A percentile compares a stretch with the other conserved stretches of the same genome.
These are phyloP conservation scores for Liodrosophila aerea DNA, from an alignment of 2,888 invertebrate species.

Conservation along the genomic window DNA sequence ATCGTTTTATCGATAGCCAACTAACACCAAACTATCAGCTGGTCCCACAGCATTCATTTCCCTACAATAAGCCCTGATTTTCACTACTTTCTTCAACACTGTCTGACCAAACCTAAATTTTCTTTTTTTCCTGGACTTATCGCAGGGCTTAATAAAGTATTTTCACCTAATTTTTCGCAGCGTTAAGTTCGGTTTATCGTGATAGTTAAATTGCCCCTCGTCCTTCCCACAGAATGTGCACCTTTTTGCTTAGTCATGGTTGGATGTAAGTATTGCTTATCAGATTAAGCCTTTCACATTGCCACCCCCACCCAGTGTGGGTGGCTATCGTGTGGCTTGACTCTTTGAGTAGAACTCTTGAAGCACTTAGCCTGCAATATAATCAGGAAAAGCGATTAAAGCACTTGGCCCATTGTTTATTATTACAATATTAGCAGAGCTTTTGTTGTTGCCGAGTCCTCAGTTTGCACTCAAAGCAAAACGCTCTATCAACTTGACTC, in stretches of 20 bases:
- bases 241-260: slow-evolving; percentile 55
- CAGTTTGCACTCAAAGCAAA: slow-evolving; percentile 36
- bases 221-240: slow-evolving; percentile 24
- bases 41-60: no score
- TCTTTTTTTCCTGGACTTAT: background rate
- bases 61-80: no score
- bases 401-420: slow-evolving; percentile 77
- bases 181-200: slow-evolving; percentile 39
- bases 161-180: slow-evolving; percentile 23
- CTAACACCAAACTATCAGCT: no score
- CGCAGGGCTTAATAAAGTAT: slow-evolving; percentile 21
- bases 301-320: background rate
- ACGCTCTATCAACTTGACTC: slow-evolving; percentile 60
- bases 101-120: background rate
- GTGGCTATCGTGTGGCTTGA: slow-evolving; percentile 41
- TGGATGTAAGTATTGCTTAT: slow-evolving; percentile 52
- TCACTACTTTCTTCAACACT: no score
- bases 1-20: no score
- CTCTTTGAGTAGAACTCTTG: slow-evolving; percentile 43
- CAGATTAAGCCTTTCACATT: slow-evolving; percentile 48
- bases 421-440: slow-evolving; percentile 77
- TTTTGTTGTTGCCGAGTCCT: slow-evolving; percentile 61
- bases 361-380: slow-evolving; percentile 72
- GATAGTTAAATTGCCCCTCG: slow-evolving; percentile 34
- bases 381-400: slow-evolving; percentile 77